Evolutionary conservation across 2,113 vertebrate species (phyloP).

Genomic region (Condylura cristata): DNA sequence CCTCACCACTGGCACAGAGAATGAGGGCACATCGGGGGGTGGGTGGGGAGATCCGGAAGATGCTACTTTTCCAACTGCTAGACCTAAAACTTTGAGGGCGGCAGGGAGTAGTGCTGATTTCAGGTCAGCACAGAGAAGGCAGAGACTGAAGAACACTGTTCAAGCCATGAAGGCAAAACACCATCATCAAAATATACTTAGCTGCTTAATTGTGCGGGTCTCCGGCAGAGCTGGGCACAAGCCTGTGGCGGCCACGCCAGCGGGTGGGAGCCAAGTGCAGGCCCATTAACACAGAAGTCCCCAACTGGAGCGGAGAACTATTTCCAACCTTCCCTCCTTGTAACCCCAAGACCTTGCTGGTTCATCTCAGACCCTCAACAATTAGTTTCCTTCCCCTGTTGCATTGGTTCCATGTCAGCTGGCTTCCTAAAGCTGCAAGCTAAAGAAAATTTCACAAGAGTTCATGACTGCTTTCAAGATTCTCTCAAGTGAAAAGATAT

Average conservation of each 20-base stretch:
- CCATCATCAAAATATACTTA: not conserved
- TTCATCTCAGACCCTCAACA: not conserved
- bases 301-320: not conserved
- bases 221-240: not conserved
- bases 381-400: not conserved
- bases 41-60: not conserved
- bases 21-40: not conserved
- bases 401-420: not conserved
- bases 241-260: rapidly evolving
- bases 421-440: not conserved
- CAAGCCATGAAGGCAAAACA: not conserved
- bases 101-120: not conserved
- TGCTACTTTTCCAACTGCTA: not conserved
- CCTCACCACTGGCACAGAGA: rapidly evolving
- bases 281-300: not conserved
- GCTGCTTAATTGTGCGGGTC: not conserved
- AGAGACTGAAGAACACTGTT: not conserved
- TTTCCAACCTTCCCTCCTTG: not conserved
- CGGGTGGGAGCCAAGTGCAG: rapidly evolving
- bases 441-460: not conserved
- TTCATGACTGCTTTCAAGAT: not conserved
- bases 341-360: not conserved
- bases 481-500: not conserved
- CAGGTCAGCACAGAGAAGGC: rapidly evolving
- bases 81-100: not conserved